Evolutionary conservation across 1,140 invertebrate genomes (phyloP), one percentile per base, ranked within the genome.

Genomic region (Drosophila athabasca): DNA sequence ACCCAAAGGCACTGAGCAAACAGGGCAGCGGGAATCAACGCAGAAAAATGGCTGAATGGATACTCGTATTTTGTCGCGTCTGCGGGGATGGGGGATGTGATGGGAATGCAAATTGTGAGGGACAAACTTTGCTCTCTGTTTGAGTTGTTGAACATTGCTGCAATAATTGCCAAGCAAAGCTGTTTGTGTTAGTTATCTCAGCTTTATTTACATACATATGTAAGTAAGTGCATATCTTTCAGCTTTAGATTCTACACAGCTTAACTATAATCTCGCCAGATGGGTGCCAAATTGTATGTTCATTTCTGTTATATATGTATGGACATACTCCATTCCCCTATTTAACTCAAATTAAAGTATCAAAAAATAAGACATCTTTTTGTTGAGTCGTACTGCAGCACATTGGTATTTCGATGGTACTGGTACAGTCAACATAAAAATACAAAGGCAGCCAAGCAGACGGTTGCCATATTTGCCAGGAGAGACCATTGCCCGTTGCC

Each of bases 151-250:
- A n/a, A 43, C 68, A 19, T 19, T 19, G 66, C 57, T 48, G 24
- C 31, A 49, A 51, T 67, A 69, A 69, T 69, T 69, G 68, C 44
- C 44, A 24, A 68, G 31, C 66, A 58, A 49, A 35, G 13, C 35
- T 69, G 49, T 58, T 49, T 68, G 26, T 55, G 29, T 49, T 68
- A 50, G 66, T 69, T 35, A 15, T 44, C 41, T 55, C 11, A 39
- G 35, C 41, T 54, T 39, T 29, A 39, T 29, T 43, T 61, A 22
- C 57, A 19, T 61, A 22, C 57, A 19, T 19, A 19, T 19, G 17
- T 19, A 19, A 1, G 17, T 19, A 19, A 1, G 17, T 19, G 17
- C n/a, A 15, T 45, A 31, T 43, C 29, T 54, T 24, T 2, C 11
- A 26, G 24, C 24, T 26, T 26, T 3, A 26, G 24, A 26, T 26